Percentiles rank a stretch among this genome's conserved stretches.
phyloP scores from a whole-genome alignment of 2,888 invertebrate genomes.

The Hyles lineata region DNA sequence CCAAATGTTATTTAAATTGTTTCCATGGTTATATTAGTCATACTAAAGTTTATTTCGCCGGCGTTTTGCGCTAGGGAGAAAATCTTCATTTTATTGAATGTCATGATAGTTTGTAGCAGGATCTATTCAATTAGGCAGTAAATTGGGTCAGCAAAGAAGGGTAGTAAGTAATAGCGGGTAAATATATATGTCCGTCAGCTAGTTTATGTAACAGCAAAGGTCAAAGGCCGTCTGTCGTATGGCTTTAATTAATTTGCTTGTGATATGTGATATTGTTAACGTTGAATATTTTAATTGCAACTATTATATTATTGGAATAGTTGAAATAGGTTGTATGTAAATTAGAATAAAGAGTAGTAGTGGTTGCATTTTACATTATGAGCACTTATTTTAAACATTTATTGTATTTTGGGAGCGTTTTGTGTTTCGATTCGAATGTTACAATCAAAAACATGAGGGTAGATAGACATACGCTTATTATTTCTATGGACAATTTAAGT shows the following conservation, averaged over 20 bases:
- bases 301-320: background rate
- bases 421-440: too few relatives aligned
- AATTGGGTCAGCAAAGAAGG: slow-evolving; percentile 49
- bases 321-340: background rate
- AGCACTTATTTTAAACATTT: too few relatives aligned
- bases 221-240: slow-evolving; percentile 32
- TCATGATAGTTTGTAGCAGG: slow-evolving; percentile 41
- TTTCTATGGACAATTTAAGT: too few relatives aligned
- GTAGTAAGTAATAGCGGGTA: slow-evolving; percentile 40
- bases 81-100: slow-evolving; percentile 44
- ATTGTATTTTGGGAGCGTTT: too few relatives aligned
- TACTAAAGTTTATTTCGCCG: background rate
- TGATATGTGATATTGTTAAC: background rate
- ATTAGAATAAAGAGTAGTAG: background rate
- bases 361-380: too few relatives aligned
- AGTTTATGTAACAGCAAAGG: slow-evolving; percentile 31
- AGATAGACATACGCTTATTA: too few relatives aligned
- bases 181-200: slow-evolving; percentile 23
- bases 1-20: background rate
- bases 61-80: background rate
- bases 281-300: background rate
- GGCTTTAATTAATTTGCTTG: slow-evolving; percentile 41
- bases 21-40: background rate
- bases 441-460: too few relatives aligned
- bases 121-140: slow-evolving; percentile 51